Conservation (phyloP, 2,888 invertebrate species). For the Leptinotarsa juncta region DNA sequence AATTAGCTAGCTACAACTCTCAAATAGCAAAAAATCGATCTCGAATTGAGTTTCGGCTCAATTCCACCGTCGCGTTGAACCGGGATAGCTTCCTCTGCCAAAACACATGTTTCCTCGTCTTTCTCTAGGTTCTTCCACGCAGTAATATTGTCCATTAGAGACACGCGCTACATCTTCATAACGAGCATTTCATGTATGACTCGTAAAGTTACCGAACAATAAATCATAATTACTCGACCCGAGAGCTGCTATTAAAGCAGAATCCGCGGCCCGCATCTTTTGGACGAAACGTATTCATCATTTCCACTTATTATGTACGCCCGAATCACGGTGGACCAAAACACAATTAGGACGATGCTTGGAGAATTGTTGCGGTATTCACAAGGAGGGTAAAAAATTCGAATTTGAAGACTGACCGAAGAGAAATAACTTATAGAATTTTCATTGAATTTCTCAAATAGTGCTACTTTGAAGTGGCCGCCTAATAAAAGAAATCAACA, state of each 20-base stretch:
- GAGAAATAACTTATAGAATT: not conserved
- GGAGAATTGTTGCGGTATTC: not conserved
- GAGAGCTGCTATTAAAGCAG: conserved; percentile 37
- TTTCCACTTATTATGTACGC: conserved; percentile 9
- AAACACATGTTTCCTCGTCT: not conserved
- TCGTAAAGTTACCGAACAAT: conserved; percentile 50
- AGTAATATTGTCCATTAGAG: conserved; percentile 49
- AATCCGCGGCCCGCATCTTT: conserved; percentile 19
- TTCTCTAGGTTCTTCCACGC: not conserved
- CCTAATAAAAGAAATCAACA: too few relatives aligned
- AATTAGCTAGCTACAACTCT: too few relatives aligned
- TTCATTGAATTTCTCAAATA: too few relatives aligned
- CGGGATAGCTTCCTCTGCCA: too few relatives aligned
- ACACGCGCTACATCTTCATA: conserved; percentile 54
- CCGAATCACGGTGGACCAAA: not conserved
- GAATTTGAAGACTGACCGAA: not conserved
- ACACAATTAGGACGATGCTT: not conserved
- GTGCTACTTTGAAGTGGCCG: too few relatives aligned
- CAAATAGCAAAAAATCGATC: too few relatives aligned
- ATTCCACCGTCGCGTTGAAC: too few relatives aligned
- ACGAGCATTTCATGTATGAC: conserved; percentile 52
- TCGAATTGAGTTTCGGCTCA: too few relatives aligned
- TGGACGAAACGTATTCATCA: conserved; percentile 17
- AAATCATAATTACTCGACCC: conserved; percentile 52
- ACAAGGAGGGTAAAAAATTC: not conserved